Base-by-base conservation (phyloP, 2,797 vertebrate genomes). In the Odontamblyopus lacepedii region DNA sequence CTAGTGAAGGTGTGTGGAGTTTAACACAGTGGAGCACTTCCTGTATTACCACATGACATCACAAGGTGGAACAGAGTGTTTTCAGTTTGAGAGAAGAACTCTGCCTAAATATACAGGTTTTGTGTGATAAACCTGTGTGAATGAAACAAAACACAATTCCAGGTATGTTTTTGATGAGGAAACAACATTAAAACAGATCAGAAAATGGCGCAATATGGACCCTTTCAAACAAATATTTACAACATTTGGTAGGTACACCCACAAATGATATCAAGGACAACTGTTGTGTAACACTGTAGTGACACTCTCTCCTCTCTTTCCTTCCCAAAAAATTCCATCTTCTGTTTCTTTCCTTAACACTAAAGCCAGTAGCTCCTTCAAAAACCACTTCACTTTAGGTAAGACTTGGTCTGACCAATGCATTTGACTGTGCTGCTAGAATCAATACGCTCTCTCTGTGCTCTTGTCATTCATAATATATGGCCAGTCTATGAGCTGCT, bases 371-470 rank as follows among this genome's bases (percentile, higher is more conserved):
- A 94, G 92, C 94, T 95, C 95, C 88, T 95, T 95, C 89, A 95
- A 94, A 92, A 95, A 95, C 93, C 94, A 94, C 93, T 95, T 95
- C 92, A 95, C 94, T 83, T 94, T 95, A 91, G 95, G 95, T 96
- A 93, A 96, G 95, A 82, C 68, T 38, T 15, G 32, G 76, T 69
- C 78, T 70, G 29, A 19, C 71, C 7, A 29, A 72, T 68, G 73
- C 79, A 69, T 82, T 32, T 88, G 80, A 78, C 73, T 85, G 82
- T 85, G 26, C 57, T 60, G 85, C 79, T 83, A 73, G 76, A 78
- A 85, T 90, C 86, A 67, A 86, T 87, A 71, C 53, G 75, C 76
- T 78, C 75, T 51, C 29, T 50, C 73, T 69, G 12, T 26, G 78
- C 83, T 76, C 9, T 63, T 32, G 35, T 78, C 78, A 78, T 87